These are phyloP conservation scores for Strix uralensis DNA, from an alignment of 2,113 vertebrate species.

Conservation along the genomic window DNA sequence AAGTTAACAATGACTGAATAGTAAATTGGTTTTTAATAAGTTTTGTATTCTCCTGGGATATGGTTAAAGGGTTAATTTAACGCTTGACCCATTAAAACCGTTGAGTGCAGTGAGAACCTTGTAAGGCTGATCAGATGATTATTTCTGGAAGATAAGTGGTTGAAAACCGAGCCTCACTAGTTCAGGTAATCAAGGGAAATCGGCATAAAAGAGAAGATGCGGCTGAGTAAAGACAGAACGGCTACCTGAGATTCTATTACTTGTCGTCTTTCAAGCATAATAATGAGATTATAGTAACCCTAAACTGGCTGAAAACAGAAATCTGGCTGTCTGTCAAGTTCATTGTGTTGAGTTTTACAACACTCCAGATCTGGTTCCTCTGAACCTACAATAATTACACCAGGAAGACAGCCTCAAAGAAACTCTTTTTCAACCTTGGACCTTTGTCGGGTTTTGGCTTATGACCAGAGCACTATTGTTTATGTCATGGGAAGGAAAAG, in stretches of 20 bases:
- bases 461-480: slow-evolving; percentile 46
- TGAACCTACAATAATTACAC: slow-evolving; percentile 77
- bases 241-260: slow-evolving; percentile 88
- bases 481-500: slow-evolving; percentile 38
- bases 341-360: slow-evolving; percentile 83
- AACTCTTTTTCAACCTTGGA: slow-evolving; percentile 63
- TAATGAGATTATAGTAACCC: slow-evolving; percentile 91
- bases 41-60: slow-evolving; percentile 50
- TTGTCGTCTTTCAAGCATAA: slow-evolving; percentile 90
- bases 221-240: slow-evolving; percentile 70
- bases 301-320: slow-evolving; percentile 87
- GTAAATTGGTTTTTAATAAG: slow-evolving; percentile 69
- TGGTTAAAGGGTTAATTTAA: slow-evolving; percentile 76
- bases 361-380: slow-evolving; percentile 81
- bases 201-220: slow-evolving; percentile 76
- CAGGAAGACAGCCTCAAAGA: slow-evolving; percentile 74
- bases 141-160: slow-evolving; percentile 84
- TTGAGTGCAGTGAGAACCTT: slow-evolving; percentile 77
- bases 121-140: slow-evolving; percentile 84
- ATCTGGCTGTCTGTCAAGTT: slow-evolving; percentile 88
- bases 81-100: slow-evolving; percentile 75
- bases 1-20: slow-evolving; percentile 47
- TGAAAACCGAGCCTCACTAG: slow-evolving; percentile 86
- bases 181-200: slow-evolving; percentile 90
- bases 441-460: slow-evolving; percentile 65